phyloP scores from a whole-genome alignment of 2,797 vertebrate genomes.

The Eutrigla gurnardus region DNA sequence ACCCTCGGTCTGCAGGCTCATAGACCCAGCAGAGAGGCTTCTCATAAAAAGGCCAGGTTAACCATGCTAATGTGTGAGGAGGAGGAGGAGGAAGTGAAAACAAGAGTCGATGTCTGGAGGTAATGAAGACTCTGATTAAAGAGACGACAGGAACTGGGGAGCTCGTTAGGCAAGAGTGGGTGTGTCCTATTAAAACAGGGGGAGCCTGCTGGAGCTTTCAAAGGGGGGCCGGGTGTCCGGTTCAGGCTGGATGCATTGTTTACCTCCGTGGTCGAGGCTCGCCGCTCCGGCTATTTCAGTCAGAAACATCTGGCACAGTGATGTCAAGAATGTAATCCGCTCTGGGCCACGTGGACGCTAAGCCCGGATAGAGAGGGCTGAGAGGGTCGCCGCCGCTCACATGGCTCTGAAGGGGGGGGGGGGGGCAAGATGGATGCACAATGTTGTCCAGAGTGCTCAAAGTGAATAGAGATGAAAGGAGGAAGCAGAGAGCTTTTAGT shows the following conservation, averaged over 20 bases:
- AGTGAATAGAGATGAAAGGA: slow-evolving; percentile 59
- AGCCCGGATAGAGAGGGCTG: slow-evolving; percentile 77
- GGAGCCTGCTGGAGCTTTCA: slow-evolving; percentile 4
- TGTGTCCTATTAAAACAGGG: slow-evolving; percentile 8
- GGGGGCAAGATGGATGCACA: slow-evolving; percentile 39
- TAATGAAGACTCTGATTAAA: slow-evolving; percentile 36
- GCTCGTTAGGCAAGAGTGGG: slow-evolving; percentile 3
- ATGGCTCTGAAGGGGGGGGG: slow-evolving; percentile 49
- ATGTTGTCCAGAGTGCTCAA: slow-evolving; percentile 45
- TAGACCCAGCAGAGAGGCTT: slow-evolving; percentile 49
- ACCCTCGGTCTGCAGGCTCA: background rate
- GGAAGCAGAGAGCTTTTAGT: slow-evolving; percentile 69
- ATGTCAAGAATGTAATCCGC: slow-evolving; percentile 84
- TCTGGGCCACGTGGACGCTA: slow-evolving; percentile 79
- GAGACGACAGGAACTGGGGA: slow-evolving; percentile 6
- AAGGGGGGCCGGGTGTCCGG: slow-evolving; percentile 8
- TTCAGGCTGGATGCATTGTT: slow-evolving; percentile 47
- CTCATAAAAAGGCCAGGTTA: slow-evolving; percentile 73
- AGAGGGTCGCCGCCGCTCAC: slow-evolving; percentile 68
- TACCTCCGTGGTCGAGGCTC: slow-evolving; percentile 40
- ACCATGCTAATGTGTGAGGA: slow-evolving; percentile 71
- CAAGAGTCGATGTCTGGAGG: slow-evolving; percentile 1
- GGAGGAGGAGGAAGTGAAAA: slow-evolving; percentile 18
- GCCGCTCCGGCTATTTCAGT: slow-evolving; percentile 75
- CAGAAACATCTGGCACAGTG: slow-evolving; percentile 82